Percentiles rank a stretch among this genome's conserved stretches.
Conservation (phyloP, 2,797 vertebrate species). For the Uromys caudimaculatus region DNA sequence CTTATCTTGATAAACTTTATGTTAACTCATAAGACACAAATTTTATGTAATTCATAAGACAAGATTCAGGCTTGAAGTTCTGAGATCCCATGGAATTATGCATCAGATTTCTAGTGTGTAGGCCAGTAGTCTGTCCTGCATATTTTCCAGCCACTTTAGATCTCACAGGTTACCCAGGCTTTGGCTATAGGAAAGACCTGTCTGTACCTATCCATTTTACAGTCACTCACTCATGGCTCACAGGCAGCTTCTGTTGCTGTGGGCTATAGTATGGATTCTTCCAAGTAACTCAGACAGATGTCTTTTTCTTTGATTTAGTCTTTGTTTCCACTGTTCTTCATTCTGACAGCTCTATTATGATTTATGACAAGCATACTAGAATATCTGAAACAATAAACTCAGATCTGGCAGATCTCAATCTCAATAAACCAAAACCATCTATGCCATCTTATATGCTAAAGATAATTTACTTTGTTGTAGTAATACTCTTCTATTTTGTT, state of each 20-base stretch:
- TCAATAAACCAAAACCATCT: background rate
- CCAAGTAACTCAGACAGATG: background rate
- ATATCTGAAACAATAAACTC: background rate
- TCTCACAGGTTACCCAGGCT: background rate
- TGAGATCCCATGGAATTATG: background rate
- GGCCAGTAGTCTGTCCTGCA: background rate
- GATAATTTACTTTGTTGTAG: background rate
- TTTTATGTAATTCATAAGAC: background rate
- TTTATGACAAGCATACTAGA: background rate
- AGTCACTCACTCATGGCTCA: background rate
- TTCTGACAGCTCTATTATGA: background rate
- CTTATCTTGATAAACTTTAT: background rate
- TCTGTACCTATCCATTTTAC: background rate
- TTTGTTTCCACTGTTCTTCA: background rate
- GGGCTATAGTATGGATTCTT: background rate
- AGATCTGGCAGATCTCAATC: background rate
- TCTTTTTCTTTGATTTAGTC: background rate
- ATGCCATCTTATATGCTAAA: background rate
- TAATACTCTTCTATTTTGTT: background rate
- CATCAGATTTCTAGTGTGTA: background rate
- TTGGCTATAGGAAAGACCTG: too few species aligned
- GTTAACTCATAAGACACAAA: background rate
- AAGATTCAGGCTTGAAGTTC: background rate
- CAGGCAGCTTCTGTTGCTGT: too few species aligned
- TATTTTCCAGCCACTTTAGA: background rate